Evolutionary conservation across 2,888 invertebrate species (phyloP), one percentile per base, ranked within the genome.

Genomic region (Coenonympha glycerion): DNA sequence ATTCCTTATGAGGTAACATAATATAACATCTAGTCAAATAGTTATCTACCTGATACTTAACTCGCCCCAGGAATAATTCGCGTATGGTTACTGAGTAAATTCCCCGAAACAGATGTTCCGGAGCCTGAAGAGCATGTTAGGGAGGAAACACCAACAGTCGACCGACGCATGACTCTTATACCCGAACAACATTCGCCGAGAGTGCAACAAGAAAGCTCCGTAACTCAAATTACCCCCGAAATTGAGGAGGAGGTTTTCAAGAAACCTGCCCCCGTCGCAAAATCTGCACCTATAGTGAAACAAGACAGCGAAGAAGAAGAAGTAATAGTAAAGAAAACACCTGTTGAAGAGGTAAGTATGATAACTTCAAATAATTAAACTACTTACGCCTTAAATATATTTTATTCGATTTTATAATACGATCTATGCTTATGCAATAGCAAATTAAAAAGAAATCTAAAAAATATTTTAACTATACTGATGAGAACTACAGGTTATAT

Each of bases 101-200:
- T 69, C 59, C 58, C 57, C 58, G 56, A 59, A 64, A 72, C 79
- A 83, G 81, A 81, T 73, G 60, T 63, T 52, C 62, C 75, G 41
- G 72, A 70, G 57, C 65, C 53, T 42, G 61, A 62, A 48, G 81
- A 77, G 49, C 69, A 67, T 52, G 60, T 48, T 66, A 72, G 73
- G 62, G 81, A 81, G 63, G 80, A 76, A 52, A 75, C 80, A 4
- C 76, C 84, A 3, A 37, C 61, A 22, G 52, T 75, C n/a, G 79
- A 79, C 59, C 73, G 86, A 49, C 76, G 88, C 54, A 83, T 87
- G 85, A 86, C 86, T 30, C 73, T 86, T 26, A 66, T 84, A 60
- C 60, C 76, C 6, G 76, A 80, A 63, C 79, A 79, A 61, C 56
- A 65, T 33, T 47, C 64, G 8, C 52, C 52, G 26, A 53, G 65